These are phyloP conservation scores for Phoeniculus purpureus DNA, from an alignment of 2,797 vertebrate species.

Conservation along the genomic window DNA sequence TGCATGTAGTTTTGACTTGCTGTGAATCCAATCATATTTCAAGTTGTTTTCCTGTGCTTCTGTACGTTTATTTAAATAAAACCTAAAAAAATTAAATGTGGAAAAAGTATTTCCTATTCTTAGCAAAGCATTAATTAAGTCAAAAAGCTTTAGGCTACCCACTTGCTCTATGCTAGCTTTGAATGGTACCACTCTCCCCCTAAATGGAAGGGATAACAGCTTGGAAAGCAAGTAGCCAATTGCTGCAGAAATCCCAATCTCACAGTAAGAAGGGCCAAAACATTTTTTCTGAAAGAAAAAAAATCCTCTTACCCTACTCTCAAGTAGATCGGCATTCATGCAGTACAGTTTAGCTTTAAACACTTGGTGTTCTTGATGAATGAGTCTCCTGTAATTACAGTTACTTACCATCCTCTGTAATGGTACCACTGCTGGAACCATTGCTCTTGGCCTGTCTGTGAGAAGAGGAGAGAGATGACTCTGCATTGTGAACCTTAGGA, in stretches of 20 bases:
- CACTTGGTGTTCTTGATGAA: background rate
- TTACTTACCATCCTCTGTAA: conserved; percentile 93
- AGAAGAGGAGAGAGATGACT: conserved; percentile 88
- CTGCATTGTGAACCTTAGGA: conserved; percentile 80
- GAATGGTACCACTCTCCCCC: background rate
- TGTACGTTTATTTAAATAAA: background rate
- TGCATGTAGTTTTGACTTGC: background rate
- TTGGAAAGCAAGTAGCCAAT: background rate
- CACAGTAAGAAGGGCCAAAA: background rate
- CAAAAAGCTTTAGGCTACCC: background rate
- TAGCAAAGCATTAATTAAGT: background rate
- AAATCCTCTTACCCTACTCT: background rate
- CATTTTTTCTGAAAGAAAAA: background rate
- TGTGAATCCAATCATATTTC: background rate
- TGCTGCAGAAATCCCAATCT: background rate
- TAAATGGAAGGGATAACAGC: background rate
- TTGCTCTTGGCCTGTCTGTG: conserved; percentile 94
- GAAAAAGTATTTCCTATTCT: background rate
- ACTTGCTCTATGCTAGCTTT: background rate
- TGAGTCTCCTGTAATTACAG: background rate
- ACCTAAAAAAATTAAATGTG: background rate
- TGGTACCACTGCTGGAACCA: conserved; percentile 95
- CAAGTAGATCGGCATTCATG: background rate
- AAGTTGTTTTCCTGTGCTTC: background rate
- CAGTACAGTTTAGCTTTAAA: background rate